Percentiles rank a stretch among this genome's conserved stretches.
phyloP scores from a whole-genome alignment of 2,888 invertebrate genomes.

The Eupithecia subumbrata region DNA sequence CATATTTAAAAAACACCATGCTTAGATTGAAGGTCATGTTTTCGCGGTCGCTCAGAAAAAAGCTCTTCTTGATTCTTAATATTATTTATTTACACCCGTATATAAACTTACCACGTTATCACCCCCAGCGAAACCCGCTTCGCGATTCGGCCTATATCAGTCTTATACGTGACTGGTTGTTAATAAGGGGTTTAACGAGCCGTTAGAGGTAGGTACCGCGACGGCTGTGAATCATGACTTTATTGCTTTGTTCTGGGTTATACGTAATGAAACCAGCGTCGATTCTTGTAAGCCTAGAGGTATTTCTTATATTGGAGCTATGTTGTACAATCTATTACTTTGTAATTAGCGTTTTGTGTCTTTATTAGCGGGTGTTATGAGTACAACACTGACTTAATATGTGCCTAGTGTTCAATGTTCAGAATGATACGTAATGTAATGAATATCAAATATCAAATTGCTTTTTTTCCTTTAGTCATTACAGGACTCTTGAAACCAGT shows the following conservation, averaged over 20 bases:
- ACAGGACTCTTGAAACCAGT: background rate
- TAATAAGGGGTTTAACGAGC: conserved; percentile 26
- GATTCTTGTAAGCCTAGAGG: conserved; percentile 6
- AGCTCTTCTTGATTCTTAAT: background rate
- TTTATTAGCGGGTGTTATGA: background rate
- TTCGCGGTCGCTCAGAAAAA: background rate
- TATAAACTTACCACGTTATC: background rate
- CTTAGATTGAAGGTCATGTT: background rate
- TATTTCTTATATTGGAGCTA: background rate
- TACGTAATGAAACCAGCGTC: conserved; percentile 18
- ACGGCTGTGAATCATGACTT: conserved; percentile 28
- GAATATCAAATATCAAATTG: too few relatives aligned
- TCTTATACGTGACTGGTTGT: conserved; percentile 29
- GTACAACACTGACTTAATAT: background rate
- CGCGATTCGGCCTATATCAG: conserved; percentile 12
- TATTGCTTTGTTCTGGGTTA: conserved; percentile 31
- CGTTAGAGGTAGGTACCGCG: conserved; percentile 19
- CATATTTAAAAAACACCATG: background rate
- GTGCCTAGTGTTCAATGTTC: conserved; percentile 8
- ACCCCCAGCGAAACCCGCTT: background rate
- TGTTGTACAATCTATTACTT: background rate
- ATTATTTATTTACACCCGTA: background rate
- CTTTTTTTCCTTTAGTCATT: too few relatives aligned
- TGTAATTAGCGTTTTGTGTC: background rate
- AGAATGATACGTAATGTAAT: conserved; percentile 19